Base-by-base conservation (phyloP, 2,888 invertebrate species). In the Heterodera filipjevi region DNA sequence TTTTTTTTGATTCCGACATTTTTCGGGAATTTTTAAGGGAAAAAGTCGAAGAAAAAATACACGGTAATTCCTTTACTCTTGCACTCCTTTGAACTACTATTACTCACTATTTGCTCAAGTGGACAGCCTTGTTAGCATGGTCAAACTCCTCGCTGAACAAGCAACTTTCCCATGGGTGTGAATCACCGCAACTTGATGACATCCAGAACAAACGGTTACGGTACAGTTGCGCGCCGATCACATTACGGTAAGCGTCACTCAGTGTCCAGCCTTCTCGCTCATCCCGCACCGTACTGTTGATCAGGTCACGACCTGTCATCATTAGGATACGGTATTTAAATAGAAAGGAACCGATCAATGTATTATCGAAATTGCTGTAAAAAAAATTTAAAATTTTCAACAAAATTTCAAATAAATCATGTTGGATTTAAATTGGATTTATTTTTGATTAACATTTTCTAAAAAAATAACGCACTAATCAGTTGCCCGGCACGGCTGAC, bases 401-500 rank as follows among this genome's bases (percentile, higher is more conserved):
- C n/a, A n/a, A n/a, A n/a, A n/a, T n/a, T n/a, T n/a, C n/a, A n/a
- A n/a, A n/a, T n/a, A n/a, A n/a, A n/a, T n/a, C n/a, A n/a, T n/a
- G n/a, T n/a, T n/a, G n/a, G n/a, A n/a, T n/a, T n/a, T n/a, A n/a
- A n/a, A n/a, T n/a, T n/a, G n/a, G n/a, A n/a, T n/a, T n/a, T n/a
- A n/a, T n/a, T n/a, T 12, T 12, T 39, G 12, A 39, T 39, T 39
- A 10, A 39, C 12, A 12, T 39, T 39, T 2, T 12, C 6, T 3
- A 49, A 49, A 49, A 14, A 14, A 49, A 49, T 14, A 73, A 46
- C 39, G 77, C 66, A n/a, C 73, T 72, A 27, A 73, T 66, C 64
- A 81, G 79, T 6, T 76, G 71, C 77, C 87, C 87, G 78, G 86
- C 86, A 66, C 84, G 81, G 1, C 84, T 78, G 10, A 83, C 82